Evolutionary conservation across 92 coral and sea anemone genomes (phyloP).

Genomic region (Siderastrea siderea): DNA sequence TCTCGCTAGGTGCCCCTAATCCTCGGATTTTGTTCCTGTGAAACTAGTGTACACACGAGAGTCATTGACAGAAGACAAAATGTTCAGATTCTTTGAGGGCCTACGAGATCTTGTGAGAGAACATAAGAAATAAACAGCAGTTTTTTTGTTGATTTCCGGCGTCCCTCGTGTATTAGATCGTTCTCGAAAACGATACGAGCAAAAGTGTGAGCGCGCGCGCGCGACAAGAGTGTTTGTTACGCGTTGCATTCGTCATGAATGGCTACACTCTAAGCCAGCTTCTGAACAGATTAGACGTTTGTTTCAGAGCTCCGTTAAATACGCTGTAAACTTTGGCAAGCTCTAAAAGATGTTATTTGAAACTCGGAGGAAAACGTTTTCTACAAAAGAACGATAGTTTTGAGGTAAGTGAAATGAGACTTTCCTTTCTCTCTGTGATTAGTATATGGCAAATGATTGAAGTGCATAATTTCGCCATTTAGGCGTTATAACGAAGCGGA

Average conservation of each 20-base stretch:
- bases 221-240: background rate
- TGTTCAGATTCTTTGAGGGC: too few species aligned
- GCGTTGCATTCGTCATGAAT: background rate
- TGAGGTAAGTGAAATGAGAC: background rate
- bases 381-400: background rate
- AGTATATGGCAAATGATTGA: background rate
- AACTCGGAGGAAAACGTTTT: background rate
- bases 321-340: background rate
- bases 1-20: too few species aligned
- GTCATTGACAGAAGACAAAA: too few species aligned
- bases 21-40: too few species aligned
- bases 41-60: too few species aligned
- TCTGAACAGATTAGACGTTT: background rate
- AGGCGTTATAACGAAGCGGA: too few species aligned
- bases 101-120: too few species aligned
- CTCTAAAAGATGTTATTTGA: background rate
- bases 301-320: background rate
- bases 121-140: too few species aligned
- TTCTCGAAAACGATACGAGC: background rate
- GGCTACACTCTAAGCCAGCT: background rate
- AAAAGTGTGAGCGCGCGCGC: constrained; percentile 7
- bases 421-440: background rate
- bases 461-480: too few species aligned
- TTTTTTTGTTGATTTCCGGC: too few species aligned
- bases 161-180: background rate